phyloP scores from a whole-genome alignment of 2,888 invertebrate genomes.

The Drosophila dives region DNA sequence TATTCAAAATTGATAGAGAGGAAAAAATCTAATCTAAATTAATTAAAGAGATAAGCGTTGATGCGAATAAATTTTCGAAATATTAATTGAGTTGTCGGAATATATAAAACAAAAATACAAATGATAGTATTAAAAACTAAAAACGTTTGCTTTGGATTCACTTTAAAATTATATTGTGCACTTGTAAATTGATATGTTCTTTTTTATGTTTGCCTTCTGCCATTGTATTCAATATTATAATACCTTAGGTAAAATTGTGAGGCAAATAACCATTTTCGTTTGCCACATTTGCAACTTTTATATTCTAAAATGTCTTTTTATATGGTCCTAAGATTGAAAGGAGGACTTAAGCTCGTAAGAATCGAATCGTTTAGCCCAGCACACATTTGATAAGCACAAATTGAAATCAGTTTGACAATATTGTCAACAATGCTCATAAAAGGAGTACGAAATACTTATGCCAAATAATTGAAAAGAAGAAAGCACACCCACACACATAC shows the following conservation, averaged over 20 bases:
- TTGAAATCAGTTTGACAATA: conserved; percentile 62
- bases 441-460: conserved; percentile 53
- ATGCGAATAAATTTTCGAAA: background rate
- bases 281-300: conserved; percentile 19
- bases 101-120: background rate
- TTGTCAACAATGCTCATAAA: conserved; percentile 59
- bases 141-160: background rate
- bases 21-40: background rate
- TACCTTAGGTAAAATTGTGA: background rate
- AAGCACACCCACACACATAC: conserved; percentile 11
- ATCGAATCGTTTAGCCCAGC: conserved; percentile 22
- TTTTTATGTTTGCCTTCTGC: background rate
- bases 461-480: conserved; percentile 59
- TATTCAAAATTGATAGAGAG: background rate
- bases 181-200: conserved; percentile 1
- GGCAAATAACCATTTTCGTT: conserved; percentile 32
- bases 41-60: background rate
- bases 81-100: background rate
- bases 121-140: background rate
- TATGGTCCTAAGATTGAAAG: conserved; percentile 13
- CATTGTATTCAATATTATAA: conserved; percentile 3
- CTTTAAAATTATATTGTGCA: background rate
- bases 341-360: conserved; percentile 12
- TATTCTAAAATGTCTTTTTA: conserved; percentile 19
- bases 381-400: conserved; percentile 60